These are phyloP conservation scores for Protophormia terraenovae DNA, from an alignment of 2,888 invertebrate species.

Conservation along the genomic window DNA sequence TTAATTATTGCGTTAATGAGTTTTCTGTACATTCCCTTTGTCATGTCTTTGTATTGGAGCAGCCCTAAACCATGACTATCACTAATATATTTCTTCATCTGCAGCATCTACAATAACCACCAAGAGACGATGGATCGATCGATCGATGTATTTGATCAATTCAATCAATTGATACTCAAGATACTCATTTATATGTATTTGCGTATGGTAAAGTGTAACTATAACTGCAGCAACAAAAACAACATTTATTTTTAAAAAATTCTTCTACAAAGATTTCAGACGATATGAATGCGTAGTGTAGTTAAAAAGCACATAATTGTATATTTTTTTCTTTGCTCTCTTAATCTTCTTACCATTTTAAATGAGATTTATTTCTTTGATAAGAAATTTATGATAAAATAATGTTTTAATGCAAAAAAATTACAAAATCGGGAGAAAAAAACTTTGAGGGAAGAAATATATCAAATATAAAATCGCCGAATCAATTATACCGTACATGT, in stretches of 20 bases:
- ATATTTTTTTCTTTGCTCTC: conserved; percentile 14
- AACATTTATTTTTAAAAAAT: neutral
- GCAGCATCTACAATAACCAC: conserved; percentile 45
- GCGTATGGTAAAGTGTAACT: neutral
- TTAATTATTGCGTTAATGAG: conserved; percentile 76
- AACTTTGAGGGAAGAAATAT: neutral
- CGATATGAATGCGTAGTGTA: conserved; percentile 12
- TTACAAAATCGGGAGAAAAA: neutral
- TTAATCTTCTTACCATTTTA: conserved; percentile 59
- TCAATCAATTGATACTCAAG: conserved; percentile 60
- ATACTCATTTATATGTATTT: neutral
- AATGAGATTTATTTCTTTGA: conserved; percentile 66
- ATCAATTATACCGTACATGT: neutral
- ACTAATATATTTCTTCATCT: conserved; percentile 24
- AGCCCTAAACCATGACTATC: conserved; percentile 27
- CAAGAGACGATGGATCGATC: conserved; percentile 57
- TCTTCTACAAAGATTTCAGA: neutral
- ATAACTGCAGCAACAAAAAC: neutral
- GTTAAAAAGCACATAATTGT: conserved; percentile 63
- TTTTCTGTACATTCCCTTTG: conserved; percentile 68
- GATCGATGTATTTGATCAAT: conserved; percentile 66
- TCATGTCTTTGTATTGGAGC: conserved; percentile 13
- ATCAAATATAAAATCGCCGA: neutral
- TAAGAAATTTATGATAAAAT: conserved; percentile 68
- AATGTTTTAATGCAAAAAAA: conserved; percentile 22